These are phyloP conservation scores for Trichopoda pennipes DNA, from an alignment of 2,888 invertebrate species.

Conservation along the genomic window DNA sequence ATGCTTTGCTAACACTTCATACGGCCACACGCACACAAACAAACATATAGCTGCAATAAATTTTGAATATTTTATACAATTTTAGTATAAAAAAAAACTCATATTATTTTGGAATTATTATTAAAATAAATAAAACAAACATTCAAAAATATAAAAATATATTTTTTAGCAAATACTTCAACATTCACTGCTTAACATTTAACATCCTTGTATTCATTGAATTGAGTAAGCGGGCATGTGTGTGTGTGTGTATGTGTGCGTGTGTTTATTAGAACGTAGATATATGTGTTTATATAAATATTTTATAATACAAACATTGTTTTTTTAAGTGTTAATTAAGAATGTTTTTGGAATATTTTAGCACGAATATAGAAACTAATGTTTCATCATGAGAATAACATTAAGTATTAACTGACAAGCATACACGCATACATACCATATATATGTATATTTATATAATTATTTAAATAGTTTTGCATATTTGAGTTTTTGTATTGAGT, in stretches of 20 bases:
- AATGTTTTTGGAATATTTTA: constrained; percentile 37
- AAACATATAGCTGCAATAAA: no score
- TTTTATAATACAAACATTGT: constrained; percentile 42
- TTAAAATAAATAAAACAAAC: constrained; percentile 25
- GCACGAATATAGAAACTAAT: constrained; percentile 8
- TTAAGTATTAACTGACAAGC: constrained; percentile 8
- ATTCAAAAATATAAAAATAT: neutral
- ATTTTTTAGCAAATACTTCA: neutral
- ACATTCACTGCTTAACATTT: neutral
- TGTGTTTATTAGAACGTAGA: neutral
- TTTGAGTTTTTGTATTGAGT: constrained; percentile 37
- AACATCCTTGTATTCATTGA: neutral
- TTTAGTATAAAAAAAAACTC: neutral
- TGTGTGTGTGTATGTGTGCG: neutral
- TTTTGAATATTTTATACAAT: neutral
- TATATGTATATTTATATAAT: neutral
- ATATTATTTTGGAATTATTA: constrained; percentile 20
- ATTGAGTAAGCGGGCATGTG: neutral
- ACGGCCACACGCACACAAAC: neutral
- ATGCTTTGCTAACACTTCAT: constrained; percentile 6
- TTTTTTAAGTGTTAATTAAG: neutral
- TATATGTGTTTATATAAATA: constrained; percentile 20
- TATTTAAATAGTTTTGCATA: constrained; percentile 26
- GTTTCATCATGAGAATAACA: neutral
- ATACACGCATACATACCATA: constrained; percentile 3